Evolutionary conservation across 2,113 vertebrate genomes (phyloP).

Genomic region (Plestiodon gilberti): DNA sequence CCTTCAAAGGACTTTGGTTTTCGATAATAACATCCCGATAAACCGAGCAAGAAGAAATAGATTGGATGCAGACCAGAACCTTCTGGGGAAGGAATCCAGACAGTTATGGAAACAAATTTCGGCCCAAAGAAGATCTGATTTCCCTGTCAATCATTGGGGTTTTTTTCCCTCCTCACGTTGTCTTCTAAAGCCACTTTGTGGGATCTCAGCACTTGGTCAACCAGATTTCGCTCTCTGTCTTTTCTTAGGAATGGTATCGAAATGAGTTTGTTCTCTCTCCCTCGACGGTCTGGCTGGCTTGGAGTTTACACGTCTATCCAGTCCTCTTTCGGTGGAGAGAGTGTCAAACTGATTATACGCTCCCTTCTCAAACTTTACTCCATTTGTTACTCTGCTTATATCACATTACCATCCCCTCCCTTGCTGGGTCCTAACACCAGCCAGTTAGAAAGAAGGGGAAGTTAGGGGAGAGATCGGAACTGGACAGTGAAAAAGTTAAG

Average conservation of each 20-base stretch:
- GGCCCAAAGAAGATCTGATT: constrained; percentile 1
- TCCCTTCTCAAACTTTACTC: constrained; percentile 70
- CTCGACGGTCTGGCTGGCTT: not conserved
- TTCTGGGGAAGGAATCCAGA: not conserved
- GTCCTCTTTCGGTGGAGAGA: constrained; percentile 77
- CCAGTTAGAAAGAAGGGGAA: constrained; percentile 47
- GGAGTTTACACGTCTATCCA: constrained; percentile 58
- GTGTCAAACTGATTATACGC: constrained; percentile 81
- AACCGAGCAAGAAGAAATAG: accelerated
- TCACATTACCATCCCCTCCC: constrained; percentile 51
- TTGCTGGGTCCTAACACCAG: constrained; percentile 75
- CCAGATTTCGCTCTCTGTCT: not conserved
- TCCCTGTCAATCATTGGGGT: not conserved
- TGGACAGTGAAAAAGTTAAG: not conserved
- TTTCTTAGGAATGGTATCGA: not conserved
- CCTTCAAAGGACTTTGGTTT: constrained; percentile 36
- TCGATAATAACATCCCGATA: not conserved
- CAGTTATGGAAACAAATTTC: not conserved
- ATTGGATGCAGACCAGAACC: not conserved
- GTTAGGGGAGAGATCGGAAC: not conserved
- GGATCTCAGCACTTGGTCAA: not conserved
- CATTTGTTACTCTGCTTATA: constrained; percentile 71
- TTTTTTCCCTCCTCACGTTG: not conserved
- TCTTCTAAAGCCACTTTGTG: not conserved
- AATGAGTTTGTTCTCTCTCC: not conserved